Percentiles rank a stretch among this genome's conserved stretches.
Evolutionary conservation across 2,113 vertebrate genomes (phyloP).

Genomic region (Mungos mungo): DNA sequence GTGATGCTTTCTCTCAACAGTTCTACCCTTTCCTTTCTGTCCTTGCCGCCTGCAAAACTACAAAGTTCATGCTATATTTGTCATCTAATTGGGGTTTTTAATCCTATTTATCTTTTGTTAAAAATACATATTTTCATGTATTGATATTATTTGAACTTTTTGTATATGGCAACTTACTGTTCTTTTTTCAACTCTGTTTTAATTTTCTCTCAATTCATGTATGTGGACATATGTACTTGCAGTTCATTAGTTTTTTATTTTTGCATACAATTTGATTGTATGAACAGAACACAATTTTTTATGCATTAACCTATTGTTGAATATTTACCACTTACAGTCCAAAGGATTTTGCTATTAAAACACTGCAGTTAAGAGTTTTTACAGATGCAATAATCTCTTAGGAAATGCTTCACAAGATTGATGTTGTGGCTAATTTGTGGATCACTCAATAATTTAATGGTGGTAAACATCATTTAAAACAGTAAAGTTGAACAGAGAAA

Average conservation of each 20-base stretch:
- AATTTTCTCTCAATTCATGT: not conserved
- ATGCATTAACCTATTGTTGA: not conserved
- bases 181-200: not conserved
- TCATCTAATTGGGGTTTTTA: not conserved
- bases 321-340: not conserved
- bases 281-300: not conserved
- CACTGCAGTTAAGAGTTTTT: not conserved
- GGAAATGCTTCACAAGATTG: not conserved
- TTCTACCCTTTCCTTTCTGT: accelerated
- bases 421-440: not conserved
- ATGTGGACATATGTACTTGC: not conserved
- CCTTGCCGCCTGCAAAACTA: not conserved
- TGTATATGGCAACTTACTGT: not conserved
- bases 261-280: not conserved
- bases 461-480: not conserved
- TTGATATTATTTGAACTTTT: not conserved
- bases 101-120: not conserved
- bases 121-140: not conserved
- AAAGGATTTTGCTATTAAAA: not conserved
- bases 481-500: not conserved
- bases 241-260: not conserved
- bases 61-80: not conserved
- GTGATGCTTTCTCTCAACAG: not conserved
- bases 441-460: not conserved
- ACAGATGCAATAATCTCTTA: not conserved